Evolutionary conservation across 2,113 vertebrate genomes (phyloP).

Genomic region (Toxotes chatareus): DNA sequence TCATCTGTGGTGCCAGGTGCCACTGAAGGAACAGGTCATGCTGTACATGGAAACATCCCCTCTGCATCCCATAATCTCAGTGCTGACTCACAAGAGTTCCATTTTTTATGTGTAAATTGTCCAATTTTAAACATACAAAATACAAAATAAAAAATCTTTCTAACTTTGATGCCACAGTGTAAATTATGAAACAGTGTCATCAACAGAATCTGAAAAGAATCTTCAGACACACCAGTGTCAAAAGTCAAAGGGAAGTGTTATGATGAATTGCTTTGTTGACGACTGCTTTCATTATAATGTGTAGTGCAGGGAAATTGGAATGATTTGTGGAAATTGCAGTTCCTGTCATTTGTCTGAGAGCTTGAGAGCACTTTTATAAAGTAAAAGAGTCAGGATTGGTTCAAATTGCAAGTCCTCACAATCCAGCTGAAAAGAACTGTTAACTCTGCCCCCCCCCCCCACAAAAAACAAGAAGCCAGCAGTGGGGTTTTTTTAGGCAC

Average conservation of each 20-base stretch:
- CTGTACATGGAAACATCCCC: too few species aligned
- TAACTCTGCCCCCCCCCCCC: background rate
- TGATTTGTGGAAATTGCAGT: constrained; percentile 49
- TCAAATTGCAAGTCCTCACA: constrained; percentile 31
- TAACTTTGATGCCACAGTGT: background rate
- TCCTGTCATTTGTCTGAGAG: constrained; percentile 40
- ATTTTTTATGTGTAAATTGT: too few species aligned
- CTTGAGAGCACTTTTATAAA: constrained; percentile 26
- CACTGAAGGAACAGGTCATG: too few species aligned
- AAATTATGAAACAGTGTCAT: background rate
- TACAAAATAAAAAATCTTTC: too few species aligned
- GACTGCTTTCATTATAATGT: constrained; percentile 25
- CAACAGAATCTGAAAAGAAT: background rate
- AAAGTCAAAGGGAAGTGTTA: constrained; percentile 17
- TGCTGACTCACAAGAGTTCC: too few species aligned
- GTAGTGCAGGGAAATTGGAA: constrained; percentile 33
- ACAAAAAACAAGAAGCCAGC: background rate
- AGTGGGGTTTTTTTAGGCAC: background rate
- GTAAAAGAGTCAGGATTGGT: constrained; percentile 18
- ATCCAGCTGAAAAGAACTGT: background rate
- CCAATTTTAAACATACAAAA: too few species aligned
- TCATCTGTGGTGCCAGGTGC: too few species aligned
- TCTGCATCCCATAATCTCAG: too few species aligned
- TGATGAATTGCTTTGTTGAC: constrained; percentile 28
- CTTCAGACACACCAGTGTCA: constrained; percentile 3